Base-by-base conservation (phyloP, 64 coral and sea anemone species). In the Stylophora pistillata region DNA sequence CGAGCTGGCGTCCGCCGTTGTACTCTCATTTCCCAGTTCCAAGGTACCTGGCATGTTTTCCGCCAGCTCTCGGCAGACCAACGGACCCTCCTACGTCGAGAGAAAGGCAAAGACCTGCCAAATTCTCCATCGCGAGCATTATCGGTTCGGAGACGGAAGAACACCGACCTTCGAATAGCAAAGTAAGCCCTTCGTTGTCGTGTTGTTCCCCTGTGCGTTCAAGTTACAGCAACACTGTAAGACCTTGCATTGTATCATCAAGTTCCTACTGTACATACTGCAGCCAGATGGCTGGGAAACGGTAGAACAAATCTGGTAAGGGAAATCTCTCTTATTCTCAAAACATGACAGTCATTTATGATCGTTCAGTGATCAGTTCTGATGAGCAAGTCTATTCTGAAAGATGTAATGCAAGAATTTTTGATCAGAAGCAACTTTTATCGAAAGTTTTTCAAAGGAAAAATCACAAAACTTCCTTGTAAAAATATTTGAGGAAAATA, bases 101-200 rank as follows among this genome's bases (percentile, higher is more conserved):
- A 62, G 74, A 89, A 56, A 81, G 83, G 88, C 81, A 91, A 71
- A 79, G 89, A 58, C 86, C 86, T 9, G 80, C 69, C 41, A 95
- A 95, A 32, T 95, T 95, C 85, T 92, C 94, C 10, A 95, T 95
- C 66, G 94, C 91, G 26, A 95, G 94, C 58, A 95, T 95, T 55
- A 95, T 95, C 61, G 94, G 94, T 29, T 63, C 91, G 41, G 91
- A 93, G 58, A 61, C 59, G 10, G 68, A 93, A 30, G 78, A 93
- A 56, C 69, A 41, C n/a, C 47, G 60, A 37, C 29, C 80, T 15
- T 13, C 80, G 11, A 21, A 60, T 10, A 70, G 31, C 80, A 84
- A 84, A 32, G 21, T 9, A 63, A 84, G 62, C 20, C 17, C 62
- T 12, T 14, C 62, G 4, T 69, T 84, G 33, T 23, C 60, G 10